These are phyloP conservation scores for Choristoneura fumiferana DNA, from an alignment of 1,140 invertebrate genomes.

Conservation along the genomic window DNA sequence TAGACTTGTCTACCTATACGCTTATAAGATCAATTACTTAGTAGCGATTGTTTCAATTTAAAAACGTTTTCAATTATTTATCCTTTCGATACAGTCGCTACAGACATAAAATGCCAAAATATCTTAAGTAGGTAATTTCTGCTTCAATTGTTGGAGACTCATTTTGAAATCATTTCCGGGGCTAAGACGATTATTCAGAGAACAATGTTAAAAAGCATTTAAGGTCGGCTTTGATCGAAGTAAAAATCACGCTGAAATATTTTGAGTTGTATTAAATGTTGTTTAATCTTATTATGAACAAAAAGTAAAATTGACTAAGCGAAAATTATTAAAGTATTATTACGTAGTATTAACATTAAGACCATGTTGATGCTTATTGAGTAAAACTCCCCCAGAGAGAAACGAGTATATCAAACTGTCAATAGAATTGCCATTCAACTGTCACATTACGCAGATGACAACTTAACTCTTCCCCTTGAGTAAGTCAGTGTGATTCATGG, in stretches of 20 bases:
- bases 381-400: not conserved
- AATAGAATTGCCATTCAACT: not conserved
- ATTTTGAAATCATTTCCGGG: conserved; percentile 34
- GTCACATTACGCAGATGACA: no score
- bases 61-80: conserved; percentile 15
- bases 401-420: not conserved
- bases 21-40: no score
- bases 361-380: not conserved
- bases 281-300: no score
- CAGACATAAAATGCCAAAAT: conserved; percentile 29
- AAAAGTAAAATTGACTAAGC: no score
- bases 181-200: not conserved
- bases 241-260: not conserved
- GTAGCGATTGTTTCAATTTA: not conserved
- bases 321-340: no score
- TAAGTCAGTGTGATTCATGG: no score
- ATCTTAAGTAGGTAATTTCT: conserved; percentile 26
- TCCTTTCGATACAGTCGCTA: conserved; percentile 23
- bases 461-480: no score
- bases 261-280: no score
- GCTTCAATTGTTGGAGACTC: conserved; percentile 21
- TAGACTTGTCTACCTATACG: no score
- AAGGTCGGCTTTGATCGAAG: not conserved
- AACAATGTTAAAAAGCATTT: conserved; percentile 2
- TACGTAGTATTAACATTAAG: no score